Evolutionary conservation across 2,888 invertebrate genomes (phyloP).

Genomic region (Cataglyphis cursor): DNA sequence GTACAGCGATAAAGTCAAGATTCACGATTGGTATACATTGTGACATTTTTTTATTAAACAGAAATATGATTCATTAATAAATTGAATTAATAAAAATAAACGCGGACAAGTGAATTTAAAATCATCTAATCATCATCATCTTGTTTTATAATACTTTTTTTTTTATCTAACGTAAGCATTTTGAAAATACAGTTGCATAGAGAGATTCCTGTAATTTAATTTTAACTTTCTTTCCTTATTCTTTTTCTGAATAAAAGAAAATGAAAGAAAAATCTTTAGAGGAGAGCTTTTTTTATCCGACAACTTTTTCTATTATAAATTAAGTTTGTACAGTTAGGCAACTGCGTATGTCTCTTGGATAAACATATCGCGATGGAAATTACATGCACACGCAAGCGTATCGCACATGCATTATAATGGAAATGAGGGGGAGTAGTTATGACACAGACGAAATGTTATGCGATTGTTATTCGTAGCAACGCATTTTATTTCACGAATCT

Average conservation of each 20-base stretch:
- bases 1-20: constrained; percentile 77
- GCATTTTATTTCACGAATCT: constrained; percentile 5
- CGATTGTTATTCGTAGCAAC: constrained; percentile 50
- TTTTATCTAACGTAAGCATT: background rate
- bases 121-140: background rate
- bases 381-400: background rate
- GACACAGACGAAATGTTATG: background rate
- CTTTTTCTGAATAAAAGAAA: background rate
- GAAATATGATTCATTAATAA: background rate
- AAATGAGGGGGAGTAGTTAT: background rate
- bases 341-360: background rate
- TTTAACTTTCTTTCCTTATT: background rate
- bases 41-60: background rate
- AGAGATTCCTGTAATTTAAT: background rate
- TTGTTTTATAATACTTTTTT: background rate
- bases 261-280: background rate
- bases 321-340: background rate
- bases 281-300: background rate
- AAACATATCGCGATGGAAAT: background rate
- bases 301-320: background rate
- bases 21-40: constrained; percentile 77
- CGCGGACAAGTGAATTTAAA: background rate
- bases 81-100: background rate
- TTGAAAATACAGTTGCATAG: background rate
- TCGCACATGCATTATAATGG: background rate